These are phyloP conservation scores for Palloptera scutellata DNA, from an alignment of 2,888 invertebrate genomes.

Conservation along the genomic window DNA sequence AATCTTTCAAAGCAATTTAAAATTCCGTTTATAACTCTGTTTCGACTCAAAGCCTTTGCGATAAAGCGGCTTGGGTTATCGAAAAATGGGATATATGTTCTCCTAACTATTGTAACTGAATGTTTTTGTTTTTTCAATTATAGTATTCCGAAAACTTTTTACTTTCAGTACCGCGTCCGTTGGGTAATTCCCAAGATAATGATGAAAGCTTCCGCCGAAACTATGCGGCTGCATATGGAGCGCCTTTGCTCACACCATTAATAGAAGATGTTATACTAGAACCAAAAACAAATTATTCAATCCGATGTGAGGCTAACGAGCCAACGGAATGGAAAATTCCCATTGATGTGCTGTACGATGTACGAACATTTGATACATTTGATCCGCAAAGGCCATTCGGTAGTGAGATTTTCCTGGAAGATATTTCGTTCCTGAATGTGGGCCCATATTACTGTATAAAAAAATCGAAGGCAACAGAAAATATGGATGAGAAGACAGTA, in stretches of 20 bases:
- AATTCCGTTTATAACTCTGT: too few relatives aligned
- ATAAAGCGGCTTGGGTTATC: too few relatives aligned
- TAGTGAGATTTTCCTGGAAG: constrained; percentile 64
- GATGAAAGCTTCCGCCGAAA: constrained; percentile 45
- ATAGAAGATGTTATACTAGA: constrained; percentile 57
- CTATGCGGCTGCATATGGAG: constrained; percentile 54
- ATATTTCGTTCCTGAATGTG: constrained; percentile 66
- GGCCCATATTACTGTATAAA: constrained; percentile 70
- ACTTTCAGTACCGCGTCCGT: constrained; percentile 53
- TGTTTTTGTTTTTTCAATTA: too few relatives aligned
- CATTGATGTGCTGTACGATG: constrained; percentile 15
- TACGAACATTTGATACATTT: constrained; percentile 37
- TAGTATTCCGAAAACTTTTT: neutral
- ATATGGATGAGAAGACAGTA: constrained; percentile 53
- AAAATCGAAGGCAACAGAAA: constrained; percentile 45
- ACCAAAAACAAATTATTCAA: constrained; percentile 55
- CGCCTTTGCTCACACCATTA: constrained; percentile 60
- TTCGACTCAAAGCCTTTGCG: too few relatives aligned
- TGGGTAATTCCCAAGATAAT: constrained; percentile 35
- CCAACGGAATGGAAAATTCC: constrained; percentile 62
- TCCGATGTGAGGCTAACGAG: constrained; percentile 65
- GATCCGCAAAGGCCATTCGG: constrained; percentile 60
- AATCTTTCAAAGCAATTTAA: too few relatives aligned
- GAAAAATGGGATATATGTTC: too few relatives aligned
- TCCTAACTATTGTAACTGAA: too few relatives aligned